phyloP scores from a whole-genome alignment of 2,888 invertebrate genomes.

The Calliopum simillimum region DNA sequence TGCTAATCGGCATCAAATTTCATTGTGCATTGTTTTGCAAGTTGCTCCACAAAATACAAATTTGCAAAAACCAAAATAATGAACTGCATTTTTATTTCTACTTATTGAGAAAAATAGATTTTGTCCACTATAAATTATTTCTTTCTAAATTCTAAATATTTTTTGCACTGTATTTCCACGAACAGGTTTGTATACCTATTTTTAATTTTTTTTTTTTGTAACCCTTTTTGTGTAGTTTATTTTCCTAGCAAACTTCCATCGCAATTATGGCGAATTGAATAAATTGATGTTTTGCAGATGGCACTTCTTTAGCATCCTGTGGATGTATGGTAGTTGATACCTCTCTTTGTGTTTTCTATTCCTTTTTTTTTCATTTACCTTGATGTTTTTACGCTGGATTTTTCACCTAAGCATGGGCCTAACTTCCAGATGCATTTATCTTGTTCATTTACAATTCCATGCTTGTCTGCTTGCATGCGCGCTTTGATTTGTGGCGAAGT shows the following conservation, averaged over 20 bases:
- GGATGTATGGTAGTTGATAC: background rate
- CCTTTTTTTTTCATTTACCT: background rate
- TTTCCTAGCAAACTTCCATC: slow-evolving; percentile 1
- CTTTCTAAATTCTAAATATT: too few species aligned
- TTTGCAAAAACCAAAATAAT: too few species aligned
- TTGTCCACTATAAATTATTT: too few species aligned
- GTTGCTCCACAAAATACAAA: too few species aligned
- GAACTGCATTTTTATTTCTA: too few species aligned
- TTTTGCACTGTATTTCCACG: too few species aligned
- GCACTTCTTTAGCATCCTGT: slow-evolving; percentile 17
- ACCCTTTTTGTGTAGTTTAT: too few species aligned
- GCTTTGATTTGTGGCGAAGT: slow-evolving; percentile 33
- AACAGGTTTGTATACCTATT: too few species aligned
- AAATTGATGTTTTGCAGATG: slow-evolving; percentile 34
- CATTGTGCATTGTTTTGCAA: too few species aligned
- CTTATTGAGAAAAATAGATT: too few species aligned
- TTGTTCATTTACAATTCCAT: slow-evolving; percentile 49
- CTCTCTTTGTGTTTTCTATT: background rate
- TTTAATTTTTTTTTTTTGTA: too few species aligned
- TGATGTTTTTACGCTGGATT: slow-evolving; percentile 7
- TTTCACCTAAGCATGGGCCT: slow-evolving; percentile 13
- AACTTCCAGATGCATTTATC: slow-evolving; percentile 38
- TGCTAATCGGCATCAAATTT: too few species aligned
- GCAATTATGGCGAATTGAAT: slow-evolving; percentile 31
- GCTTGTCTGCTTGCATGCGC: slow-evolving; percentile 18